A percentile compares a stretch with the other conserved stretches of the same genome.
Conservation (phyloP, 2,113 vertebrate genomes). For the Oostethus manadensis region DNA sequence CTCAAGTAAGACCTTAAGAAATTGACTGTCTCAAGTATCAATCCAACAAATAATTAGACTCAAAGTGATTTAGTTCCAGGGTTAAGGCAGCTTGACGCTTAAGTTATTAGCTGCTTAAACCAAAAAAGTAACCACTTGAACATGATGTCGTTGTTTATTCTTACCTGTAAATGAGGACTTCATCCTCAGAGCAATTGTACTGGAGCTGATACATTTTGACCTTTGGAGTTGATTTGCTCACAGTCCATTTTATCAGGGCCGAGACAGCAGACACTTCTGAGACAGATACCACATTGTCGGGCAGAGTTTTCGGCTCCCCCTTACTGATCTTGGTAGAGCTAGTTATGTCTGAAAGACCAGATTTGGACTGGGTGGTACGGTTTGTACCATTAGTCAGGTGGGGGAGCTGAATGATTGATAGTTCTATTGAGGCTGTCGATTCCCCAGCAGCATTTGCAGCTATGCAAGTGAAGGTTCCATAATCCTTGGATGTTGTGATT, state of each 20-base stretch:
- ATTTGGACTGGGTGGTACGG: constrained; percentile 81
- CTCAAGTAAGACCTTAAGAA: constrained; percentile 17
- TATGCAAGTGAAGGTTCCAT: constrained; percentile 93
- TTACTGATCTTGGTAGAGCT: constrained; percentile 88
- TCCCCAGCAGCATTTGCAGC: constrained; percentile 95
- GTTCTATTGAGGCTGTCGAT: constrained; percentile 86
- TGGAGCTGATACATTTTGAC: constrained; percentile 99
- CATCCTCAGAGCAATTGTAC: constrained; percentile 96
- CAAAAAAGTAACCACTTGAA: not conserved
- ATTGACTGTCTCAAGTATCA: constrained; percentile 8
- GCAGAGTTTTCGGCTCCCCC: constrained; percentile 78
- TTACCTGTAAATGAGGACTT: constrained; percentile 98
- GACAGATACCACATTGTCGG: constrained; percentile 84
- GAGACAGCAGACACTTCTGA: constrained; percentile 91
- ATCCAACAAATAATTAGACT: constrained; percentile 25
- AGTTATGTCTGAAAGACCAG: constrained; percentile 92
- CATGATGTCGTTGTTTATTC: constrained; percentile 6
- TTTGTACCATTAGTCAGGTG: constrained; percentile 88
- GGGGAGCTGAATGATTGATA: constrained; percentile 92
- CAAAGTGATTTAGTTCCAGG: constrained; percentile 8
- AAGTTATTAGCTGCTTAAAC: constrained; percentile 4
- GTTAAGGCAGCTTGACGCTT: not conserved
- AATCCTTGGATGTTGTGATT: constrained; percentile 92
- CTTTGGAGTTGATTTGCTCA: constrained; percentile 87
- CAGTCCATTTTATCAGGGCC: constrained; percentile 90